These are phyloP conservation scores for Sinella curviseta DNA, from an alignment of 1,140 invertebrate species.

Conservation along the genomic window DNA sequence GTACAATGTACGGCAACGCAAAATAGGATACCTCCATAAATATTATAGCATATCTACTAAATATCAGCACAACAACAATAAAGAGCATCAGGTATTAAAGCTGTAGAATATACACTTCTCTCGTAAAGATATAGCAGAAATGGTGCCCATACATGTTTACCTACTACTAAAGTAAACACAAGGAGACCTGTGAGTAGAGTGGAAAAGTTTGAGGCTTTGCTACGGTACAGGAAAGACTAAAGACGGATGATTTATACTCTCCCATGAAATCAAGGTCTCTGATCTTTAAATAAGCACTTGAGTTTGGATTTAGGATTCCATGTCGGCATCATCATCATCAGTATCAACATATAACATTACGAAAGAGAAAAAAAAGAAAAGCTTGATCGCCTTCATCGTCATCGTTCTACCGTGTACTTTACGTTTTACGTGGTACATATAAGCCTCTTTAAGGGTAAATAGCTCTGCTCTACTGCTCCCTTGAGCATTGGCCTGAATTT, in stretches of 20 bases:
- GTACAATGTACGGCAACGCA: not conserved
- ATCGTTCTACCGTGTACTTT: not conserved
- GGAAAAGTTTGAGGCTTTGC: not conserved
- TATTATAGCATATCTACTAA: not conserved
- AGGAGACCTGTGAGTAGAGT: not conserved
- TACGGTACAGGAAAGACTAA: slow-evolving; percentile 3
- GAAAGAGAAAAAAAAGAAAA: not conserved
- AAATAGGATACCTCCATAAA: not conserved
- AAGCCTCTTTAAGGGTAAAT: slow-evolving; percentile 25
- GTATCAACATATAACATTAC: not conserved
- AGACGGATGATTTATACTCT: slow-evolving; percentile 18
- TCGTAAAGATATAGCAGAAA: not conserved
- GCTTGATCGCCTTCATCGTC: not conserved
- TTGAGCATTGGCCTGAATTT: slow-evolving; percentile 25
- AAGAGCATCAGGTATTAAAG: slow-evolving; percentile 9
- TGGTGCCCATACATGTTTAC: not conserved
- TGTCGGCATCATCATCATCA: slow-evolving; percentile 12
- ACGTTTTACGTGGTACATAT: not conserved
- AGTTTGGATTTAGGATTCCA: slow-evolving; percentile 27
- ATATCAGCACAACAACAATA: not conserved
- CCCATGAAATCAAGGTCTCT: slow-evolving; percentile 25
- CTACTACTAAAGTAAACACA: not conserved
- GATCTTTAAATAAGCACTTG: slow-evolving; percentile 27
- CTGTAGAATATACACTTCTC: no score
- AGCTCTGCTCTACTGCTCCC: slow-evolving; percentile 20